phyloP scores from a whole-genome alignment of 2,113 vertebrate species.

The Oryzias melastigma region DNA sequence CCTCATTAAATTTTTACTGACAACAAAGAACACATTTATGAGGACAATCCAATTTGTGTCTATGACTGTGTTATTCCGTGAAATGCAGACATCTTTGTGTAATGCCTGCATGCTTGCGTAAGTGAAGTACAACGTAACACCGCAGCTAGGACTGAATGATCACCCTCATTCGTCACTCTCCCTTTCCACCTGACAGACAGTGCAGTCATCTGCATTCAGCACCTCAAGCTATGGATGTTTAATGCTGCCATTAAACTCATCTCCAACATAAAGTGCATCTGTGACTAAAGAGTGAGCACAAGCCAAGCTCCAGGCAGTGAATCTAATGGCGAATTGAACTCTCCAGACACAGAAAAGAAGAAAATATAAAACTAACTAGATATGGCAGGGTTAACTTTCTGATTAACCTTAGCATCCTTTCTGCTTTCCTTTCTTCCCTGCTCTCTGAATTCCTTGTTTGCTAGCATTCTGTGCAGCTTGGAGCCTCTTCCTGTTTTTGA shows the following conservation, averaged over 20 bases:
- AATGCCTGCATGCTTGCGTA: slow-evolving; percentile 4
- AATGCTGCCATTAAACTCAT: slow-evolving; percentile 73
- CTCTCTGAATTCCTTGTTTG: slow-evolving; percentile 9
- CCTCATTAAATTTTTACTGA: slow-evolving; percentile 34
- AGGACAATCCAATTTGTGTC: slow-evolving; percentile 18
- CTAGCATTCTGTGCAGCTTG: background rate
- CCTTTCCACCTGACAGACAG: slow-evolving; percentile 60
- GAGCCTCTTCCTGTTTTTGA: slow-evolving; percentile 3
- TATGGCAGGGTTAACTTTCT: slow-evolving; percentile 46
- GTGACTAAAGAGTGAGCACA: slow-evolving; percentile 70
- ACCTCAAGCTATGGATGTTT: slow-evolving; percentile 67
- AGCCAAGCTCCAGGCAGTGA: slow-evolving; percentile 60
- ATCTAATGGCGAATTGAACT: slow-evolving; percentile 57
- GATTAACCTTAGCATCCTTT: slow-evolving; percentile 52
- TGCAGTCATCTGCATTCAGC: slow-evolving; percentile 70
- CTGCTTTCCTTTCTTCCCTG: slow-evolving; percentile 29
- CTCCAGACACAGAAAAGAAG: slow-evolving; percentile 47
- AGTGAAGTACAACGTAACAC: slow-evolving; percentile 20
- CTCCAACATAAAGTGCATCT: slow-evolving; percentile 70
- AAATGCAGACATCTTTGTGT: slow-evolving; percentile 12
- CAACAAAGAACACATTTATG: slow-evolving; percentile 33
- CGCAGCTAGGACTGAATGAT: slow-evolving; percentile 42
- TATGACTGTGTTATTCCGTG: background rate
- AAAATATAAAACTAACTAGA: slow-evolving; percentile 55
- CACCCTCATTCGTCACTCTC: slow-evolving; percentile 57